phyloP scores from a whole-genome alignment of 2,113 vertebrate species.

The Leiothrix lutea region DNA sequence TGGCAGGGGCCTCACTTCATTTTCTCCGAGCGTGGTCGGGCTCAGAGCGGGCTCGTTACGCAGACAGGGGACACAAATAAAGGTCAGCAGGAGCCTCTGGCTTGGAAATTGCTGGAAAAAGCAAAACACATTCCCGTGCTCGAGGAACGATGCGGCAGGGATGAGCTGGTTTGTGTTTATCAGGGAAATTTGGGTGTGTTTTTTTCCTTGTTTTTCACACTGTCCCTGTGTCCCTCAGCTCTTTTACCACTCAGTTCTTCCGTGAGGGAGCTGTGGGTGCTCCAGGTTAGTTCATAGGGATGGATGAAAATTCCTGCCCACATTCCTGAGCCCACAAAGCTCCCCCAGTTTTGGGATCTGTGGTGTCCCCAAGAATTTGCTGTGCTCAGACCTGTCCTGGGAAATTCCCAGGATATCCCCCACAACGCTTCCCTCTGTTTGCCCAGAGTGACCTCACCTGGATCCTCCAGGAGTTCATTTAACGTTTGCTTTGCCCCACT shows the following conservation, averaged over 20 bases:
- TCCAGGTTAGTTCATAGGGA: fast-evolving
- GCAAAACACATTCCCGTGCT: fast-evolving
- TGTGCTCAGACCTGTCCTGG: not conserved
- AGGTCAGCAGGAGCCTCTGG: not conserved
- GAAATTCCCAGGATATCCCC: not conserved
- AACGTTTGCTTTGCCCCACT: not conserved
- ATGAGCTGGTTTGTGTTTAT: not conserved
- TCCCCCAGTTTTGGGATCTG: not conserved
- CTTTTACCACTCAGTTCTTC: fast-evolving
- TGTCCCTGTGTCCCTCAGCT: not conserved
- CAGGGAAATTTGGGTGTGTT: not conserved
- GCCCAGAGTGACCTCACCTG: not conserved
- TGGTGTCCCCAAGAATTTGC: too few relatives aligned
- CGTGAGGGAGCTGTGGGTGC: fast-evolving
- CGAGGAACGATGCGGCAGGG: not conserved
- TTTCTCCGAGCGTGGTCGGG: not conserved
- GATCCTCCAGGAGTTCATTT: not conserved
- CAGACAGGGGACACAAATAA: not conserved
- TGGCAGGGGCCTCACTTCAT: not conserved
- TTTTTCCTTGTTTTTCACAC: fast-evolving
- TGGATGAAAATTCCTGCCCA: not conserved
- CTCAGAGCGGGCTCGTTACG: not conserved
- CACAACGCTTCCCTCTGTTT: not conserved
- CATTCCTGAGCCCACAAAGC: not conserved
- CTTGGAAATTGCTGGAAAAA: not conserved